phyloP scores from a whole-genome alignment of 2,797 vertebrate species.

The Channa striata region DNA sequence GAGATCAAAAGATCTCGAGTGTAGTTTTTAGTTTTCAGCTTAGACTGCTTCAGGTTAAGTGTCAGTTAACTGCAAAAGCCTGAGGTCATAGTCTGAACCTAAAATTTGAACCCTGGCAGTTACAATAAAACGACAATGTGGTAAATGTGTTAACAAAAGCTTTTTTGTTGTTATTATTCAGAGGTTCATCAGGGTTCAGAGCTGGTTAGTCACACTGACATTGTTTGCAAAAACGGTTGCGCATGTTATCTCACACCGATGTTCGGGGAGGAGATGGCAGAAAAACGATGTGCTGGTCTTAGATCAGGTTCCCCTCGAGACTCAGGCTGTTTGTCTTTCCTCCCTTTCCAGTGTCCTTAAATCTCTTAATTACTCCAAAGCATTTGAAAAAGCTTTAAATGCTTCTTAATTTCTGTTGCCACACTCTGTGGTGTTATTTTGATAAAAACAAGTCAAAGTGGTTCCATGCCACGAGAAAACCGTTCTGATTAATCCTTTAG shows the following conservation, averaged over 20 bases:
- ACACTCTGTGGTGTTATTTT: background rate
- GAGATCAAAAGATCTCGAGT: background rate
- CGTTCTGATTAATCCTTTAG: slow-evolving; percentile 4
- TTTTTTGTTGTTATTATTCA: background rate
- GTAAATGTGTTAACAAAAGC: slow-evolving; percentile 2
- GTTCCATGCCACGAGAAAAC: background rate
- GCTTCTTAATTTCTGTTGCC: background rate
- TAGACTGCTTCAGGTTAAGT: slow-evolving; percentile 3
- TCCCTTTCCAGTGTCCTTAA: background rate
- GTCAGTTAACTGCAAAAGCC: slow-evolving; percentile 17
- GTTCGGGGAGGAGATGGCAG: slow-evolving; percentile 37
- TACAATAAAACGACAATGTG: background rate
- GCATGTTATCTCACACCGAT: slow-evolving; percentile 43
- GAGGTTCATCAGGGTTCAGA: slow-evolving; percentile 14
- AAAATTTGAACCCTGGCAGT: slow-evolving; percentile 1
- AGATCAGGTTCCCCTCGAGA: slow-evolving; percentile 29
- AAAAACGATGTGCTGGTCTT: slow-evolving; percentile 25
- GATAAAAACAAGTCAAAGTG: slow-evolving; percentile 4
- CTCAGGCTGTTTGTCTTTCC: background rate
- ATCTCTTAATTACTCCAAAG: slow-evolving; percentile 18
- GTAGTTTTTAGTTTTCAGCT: background rate
- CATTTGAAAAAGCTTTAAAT: slow-evolving; percentile 5
- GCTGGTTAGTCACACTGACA: slow-evolving; percentile 23
- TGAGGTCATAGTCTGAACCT: slow-evolving; percentile 2
- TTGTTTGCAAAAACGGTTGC: slow-evolving; percentile 38